Percentiles rank a stretch among this genome's conserved stretches.
These are phyloP conservation scores for Brienomyrus brachyistius DNA, from an alignment of 2,113 vertebrate genomes.

Conservation along the genomic window DNA sequence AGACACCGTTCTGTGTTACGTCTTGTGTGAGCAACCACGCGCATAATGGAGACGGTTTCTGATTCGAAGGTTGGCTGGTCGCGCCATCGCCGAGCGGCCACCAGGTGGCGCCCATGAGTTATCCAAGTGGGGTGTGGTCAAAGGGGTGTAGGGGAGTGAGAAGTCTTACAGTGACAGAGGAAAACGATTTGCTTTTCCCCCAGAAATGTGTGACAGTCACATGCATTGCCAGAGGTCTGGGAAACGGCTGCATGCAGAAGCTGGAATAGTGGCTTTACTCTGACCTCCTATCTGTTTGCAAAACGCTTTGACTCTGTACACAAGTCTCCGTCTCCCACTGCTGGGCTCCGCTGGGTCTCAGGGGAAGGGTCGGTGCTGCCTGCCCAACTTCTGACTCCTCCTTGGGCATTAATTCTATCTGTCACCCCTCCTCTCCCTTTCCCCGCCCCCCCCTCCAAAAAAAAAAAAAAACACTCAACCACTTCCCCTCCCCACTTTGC, in stretches of 20 bases:
- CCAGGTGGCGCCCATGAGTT: conserved; percentile 49
- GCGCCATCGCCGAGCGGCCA: conserved; percentile 31
- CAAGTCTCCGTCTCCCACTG: background rate
- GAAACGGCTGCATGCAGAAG: background rate
- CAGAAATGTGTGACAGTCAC: background rate
- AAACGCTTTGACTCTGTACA: background rate
- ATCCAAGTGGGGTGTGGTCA: conserved; percentile 26
- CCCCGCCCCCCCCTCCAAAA: too few relatives aligned
- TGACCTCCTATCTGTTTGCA: background rate
- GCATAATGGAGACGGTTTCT: conserved; percentile 2
- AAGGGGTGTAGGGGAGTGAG: conserved; percentile 6
- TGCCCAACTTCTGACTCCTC: background rate
- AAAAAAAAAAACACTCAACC: background rate
- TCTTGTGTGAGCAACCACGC: conserved; percentile 15
- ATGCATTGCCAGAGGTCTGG: background rate
- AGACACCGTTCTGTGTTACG: background rate
- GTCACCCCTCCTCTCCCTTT: background rate
- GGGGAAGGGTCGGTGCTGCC: background rate
- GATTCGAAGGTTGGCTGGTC: background rate
- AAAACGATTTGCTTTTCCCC: background rate
- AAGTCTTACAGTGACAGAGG: background rate
- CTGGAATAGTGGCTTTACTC: background rate
- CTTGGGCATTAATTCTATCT: background rate
- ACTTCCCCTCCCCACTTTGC: background rate
- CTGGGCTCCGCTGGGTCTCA: background rate